Percentiles rank a stretch among this genome's conserved stretches.
Conservation (phyloP, 2,888 invertebrate species). For the Neoitamus cyanurus region DNA sequence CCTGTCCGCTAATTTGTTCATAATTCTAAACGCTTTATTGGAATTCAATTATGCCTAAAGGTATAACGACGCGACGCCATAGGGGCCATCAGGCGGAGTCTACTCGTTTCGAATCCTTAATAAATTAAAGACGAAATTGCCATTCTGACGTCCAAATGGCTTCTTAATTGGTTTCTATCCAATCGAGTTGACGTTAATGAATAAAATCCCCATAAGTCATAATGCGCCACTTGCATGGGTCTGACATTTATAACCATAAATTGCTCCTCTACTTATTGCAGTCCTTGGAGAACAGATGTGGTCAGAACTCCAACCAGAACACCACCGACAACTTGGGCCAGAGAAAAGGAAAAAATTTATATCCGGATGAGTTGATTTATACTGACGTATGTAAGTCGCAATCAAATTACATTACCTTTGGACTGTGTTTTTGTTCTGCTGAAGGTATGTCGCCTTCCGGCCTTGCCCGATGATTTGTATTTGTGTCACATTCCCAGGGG, state of each 20-base stretch:
- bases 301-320: background rate
- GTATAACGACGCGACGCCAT: too few species aligned
- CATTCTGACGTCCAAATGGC: background rate
- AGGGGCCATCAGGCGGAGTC: too few species aligned
- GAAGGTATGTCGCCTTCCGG: background rate
- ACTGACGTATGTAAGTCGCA: constrained; percentile 22
- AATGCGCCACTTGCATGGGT: background rate
- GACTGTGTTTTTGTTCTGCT: background rate
- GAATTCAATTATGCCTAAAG: too few species aligned
- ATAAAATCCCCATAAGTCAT: constrained; percentile 29
- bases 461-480: constrained; percentile 4
- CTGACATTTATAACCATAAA: constrained; percentile 26
- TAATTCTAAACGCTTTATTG: too few species aligned
- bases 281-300: background rate
- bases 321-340: background rate
- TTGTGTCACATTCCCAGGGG: background rate
- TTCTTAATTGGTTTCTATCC: background rate
- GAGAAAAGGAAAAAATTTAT: background rate
- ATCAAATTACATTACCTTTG: constrained; percentile 20
- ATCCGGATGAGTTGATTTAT: constrained; percentile 31
- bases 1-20: too few species aligned
- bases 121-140: background rate
- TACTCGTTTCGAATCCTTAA: background rate
- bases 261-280: background rate
- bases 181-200: background rate